Conservation (phyloP, 2,888 invertebrate species). For the Clistopyga incitator region DNA sequence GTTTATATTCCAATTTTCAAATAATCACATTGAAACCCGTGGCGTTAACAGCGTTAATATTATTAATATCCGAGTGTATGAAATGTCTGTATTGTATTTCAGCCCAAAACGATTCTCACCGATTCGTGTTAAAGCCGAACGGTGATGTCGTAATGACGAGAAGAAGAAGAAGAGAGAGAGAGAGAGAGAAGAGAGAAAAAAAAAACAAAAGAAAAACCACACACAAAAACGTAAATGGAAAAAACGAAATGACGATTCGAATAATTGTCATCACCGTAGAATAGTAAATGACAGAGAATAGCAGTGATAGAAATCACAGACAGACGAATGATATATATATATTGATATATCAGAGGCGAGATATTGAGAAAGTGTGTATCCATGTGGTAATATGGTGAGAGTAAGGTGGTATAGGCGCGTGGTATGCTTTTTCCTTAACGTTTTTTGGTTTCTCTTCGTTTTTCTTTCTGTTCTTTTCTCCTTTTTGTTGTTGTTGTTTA, state of each 20-base stretch:
- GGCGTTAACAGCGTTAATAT: background rate
- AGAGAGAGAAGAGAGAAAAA: no score
- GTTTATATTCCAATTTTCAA: background rate
- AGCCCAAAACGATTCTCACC: background rate
- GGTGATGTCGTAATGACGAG: background rate
- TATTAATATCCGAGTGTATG: background rate
- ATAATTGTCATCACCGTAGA: background rate
- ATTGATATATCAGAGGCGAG: slow-evolving; percentile 40
- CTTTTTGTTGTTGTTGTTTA: background rate
- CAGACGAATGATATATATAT: slow-evolving; percentile 9
- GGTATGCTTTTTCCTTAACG: background rate
- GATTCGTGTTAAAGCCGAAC: background rate
- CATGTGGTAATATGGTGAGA: slow-evolving; percentile 46
- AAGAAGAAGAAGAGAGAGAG: background rate
- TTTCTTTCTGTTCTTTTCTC: slow-evolving; percentile 17
- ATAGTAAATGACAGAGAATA: slow-evolving; percentile 10
- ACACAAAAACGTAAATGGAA: no score
- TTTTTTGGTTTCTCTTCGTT: slow-evolving; percentile 17
- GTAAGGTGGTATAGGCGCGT: slow-evolving; percentile 20
- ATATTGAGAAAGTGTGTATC: slow-evolving; percentile 44
- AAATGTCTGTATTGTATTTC: background rate
- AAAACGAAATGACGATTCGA: background rate
- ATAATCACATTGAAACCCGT: background rate
- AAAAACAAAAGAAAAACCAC: no score
- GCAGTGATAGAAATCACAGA: slow-evolving; percentile 11